These are phyloP conservation scores for Drosophila diplacantha DNA, from an alignment of 2,888 invertebrate species.

Conservation along the genomic window DNA sequence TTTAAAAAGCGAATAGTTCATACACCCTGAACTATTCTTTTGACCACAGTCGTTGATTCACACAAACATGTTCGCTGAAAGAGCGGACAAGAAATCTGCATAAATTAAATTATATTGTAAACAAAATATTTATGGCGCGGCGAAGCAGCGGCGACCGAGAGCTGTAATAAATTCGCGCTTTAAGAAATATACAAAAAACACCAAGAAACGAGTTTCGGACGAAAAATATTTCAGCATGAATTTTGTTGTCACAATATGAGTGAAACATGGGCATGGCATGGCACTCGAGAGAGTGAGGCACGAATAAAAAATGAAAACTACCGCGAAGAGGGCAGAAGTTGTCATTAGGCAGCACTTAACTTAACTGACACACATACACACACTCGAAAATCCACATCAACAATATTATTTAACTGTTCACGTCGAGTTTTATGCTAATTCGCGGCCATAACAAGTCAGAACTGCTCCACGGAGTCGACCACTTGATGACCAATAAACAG, in stretches of 20 bases:
- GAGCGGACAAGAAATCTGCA: conserved; percentile 63
- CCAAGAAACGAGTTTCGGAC: conserved; percentile 50
- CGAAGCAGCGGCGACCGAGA: conserved; percentile 38
- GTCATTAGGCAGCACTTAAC: conserved; percentile 69
- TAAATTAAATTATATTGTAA: conserved; percentile 73
- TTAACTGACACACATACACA: conserved; percentile 40
- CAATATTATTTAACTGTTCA: conserved; percentile 73
- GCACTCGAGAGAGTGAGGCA: conserved; percentile 1
- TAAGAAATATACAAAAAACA: conserved; percentile 41
- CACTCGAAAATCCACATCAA: conserved; percentile 43
- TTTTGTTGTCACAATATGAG: conserved; percentile 65
- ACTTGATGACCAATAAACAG: conserved; percentile 35
- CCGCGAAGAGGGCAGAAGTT: conserved; percentile 39
- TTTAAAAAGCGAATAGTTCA: too few species aligned
- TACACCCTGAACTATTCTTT: background rate
- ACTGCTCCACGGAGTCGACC: conserved; percentile 20
- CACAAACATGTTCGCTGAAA: conserved; percentile 38
- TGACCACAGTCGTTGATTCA: conserved; percentile 12
- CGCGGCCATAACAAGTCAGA: conserved; percentile 42
- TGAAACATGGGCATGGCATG: conserved; percentile 43
- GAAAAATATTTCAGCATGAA: conserved; percentile 70
- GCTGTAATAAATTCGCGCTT: conserved; percentile 73
- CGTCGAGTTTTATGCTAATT: conserved; percentile 69
- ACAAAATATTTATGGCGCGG: conserved; percentile 73
- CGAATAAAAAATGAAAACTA: conserved; percentile 20